phyloP scores from a whole-genome alignment of 2,797 vertebrate genomes.

The Phalloptychus januarius region DNA sequence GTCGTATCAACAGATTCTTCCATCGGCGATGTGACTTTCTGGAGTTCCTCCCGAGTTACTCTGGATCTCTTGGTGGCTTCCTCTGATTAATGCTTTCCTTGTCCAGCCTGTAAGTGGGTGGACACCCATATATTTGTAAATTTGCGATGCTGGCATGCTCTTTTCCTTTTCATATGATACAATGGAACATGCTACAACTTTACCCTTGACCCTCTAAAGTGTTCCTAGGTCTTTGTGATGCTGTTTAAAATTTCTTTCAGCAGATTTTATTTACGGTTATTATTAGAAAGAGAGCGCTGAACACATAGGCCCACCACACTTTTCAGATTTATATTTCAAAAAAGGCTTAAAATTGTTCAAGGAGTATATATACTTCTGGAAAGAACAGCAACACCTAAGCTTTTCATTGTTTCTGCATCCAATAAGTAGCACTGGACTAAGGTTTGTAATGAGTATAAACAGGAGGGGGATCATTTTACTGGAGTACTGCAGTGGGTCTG shows the following conservation, averaged over 20 bases:
- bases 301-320: neutral
- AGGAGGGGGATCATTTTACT: neutral
- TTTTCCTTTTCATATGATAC: neutral
- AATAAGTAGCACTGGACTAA: slow-evolving; percentile 1
- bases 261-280: neutral
- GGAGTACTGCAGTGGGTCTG: slow-evolving; percentile 1
- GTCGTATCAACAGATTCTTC: neutral
- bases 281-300: neutral
- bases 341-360: neutral
- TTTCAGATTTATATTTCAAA: neutral
- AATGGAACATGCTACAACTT: neutral
- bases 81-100: neutral
- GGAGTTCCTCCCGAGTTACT: neutral
- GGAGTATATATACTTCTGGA: neutral
- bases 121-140: neutral
- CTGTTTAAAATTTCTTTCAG: neutral
- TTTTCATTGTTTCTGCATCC: neutral
- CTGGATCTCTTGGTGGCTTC: neutral
- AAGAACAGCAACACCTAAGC: neutral
- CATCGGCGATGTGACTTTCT: neutral
- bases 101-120: neutral
- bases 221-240: neutral
- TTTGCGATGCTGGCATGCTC: neutral
- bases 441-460: slow-evolving; percentile 17
- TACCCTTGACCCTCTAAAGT: neutral